A percentile compares a stretch with the other conserved stretches of the same genome.
Conservation (phyloP, 1,140 invertebrate species). For the Pteromalus puparum region DNA sequence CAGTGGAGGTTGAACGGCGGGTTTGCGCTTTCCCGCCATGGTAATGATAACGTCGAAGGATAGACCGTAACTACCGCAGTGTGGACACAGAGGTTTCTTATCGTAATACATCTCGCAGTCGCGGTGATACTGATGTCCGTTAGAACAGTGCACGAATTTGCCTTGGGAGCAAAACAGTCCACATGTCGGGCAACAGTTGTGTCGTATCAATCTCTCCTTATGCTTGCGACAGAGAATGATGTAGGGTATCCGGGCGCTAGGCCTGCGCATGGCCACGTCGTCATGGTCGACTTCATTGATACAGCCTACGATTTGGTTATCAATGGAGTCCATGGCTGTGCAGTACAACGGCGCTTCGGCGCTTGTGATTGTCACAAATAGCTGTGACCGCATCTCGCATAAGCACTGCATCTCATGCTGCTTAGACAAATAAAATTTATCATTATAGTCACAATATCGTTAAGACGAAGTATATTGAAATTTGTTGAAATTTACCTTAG, state of each 20-base stretch:
- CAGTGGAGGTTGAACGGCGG: constrained; percentile 76
- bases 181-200: constrained; percentile 94
- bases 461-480: not conserved
- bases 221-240: constrained; percentile 90
- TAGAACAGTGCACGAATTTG: constrained; percentile 83
- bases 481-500: constrained; percentile 30
- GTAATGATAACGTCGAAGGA: constrained; percentile 78
- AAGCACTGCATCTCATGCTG: constrained; percentile 70
- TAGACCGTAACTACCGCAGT: constrained; percentile 80
- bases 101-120: constrained; percentile 80
- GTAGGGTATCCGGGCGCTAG: constrained; percentile 88
- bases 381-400: constrained; percentile 73
- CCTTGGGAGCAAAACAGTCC: constrained; percentile 95
- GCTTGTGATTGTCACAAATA: constrained; percentile 73
- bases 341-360: constrained; percentile 75
- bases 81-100: constrained; percentile 82
- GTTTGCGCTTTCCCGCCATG: constrained; percentile 77
- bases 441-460: not conserved
- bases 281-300: constrained; percentile 82
- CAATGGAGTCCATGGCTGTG: constrained; percentile 87
- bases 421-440: constrained; percentile 56
- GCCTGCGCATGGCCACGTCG: constrained; percentile 80
- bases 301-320: constrained; percentile 87
- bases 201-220: constrained; percentile 83
- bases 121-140: constrained; percentile 83